Percentiles rank a stretch among this genome's conserved stretches.
phyloP scores from a whole-genome alignment of 2,888 invertebrate genomes.

The Lymantria dispar region DNA sequence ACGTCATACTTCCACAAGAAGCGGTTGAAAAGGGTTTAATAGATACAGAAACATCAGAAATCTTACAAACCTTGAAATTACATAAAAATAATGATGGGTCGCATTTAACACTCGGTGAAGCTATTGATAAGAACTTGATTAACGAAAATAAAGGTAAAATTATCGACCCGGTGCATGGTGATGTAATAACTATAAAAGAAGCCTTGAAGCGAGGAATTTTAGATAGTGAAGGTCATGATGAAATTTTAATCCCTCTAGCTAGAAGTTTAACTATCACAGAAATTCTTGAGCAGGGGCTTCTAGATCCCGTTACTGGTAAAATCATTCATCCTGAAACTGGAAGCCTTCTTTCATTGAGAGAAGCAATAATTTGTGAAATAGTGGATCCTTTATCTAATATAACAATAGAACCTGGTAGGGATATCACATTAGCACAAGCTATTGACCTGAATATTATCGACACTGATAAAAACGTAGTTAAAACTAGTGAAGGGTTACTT shows the following conservation, averaged over 20 bases:
- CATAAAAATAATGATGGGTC: slow-evolving; percentile 83
- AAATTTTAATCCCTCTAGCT: slow-evolving; percentile 90
- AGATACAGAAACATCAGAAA: slow-evolving; percentile 87
- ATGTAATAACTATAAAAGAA: slow-evolving; percentile 90
- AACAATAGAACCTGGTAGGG: slow-evolving; percentile 82
- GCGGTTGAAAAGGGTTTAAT: slow-evolving; percentile 91
- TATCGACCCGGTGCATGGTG: slow-evolving; percentile 91
- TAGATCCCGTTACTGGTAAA: slow-evolving; percentile 87
- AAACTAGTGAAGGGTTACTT: slow-evolving; percentile 83
- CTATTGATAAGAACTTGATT: slow-evolving; percentile 86
- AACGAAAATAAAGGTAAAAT: slow-evolving; percentile 90
- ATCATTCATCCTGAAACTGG: slow-evolving; percentile 95
- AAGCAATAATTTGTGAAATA: slow-evolving; percentile 94
- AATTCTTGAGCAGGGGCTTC: slow-evolving; percentile 92
- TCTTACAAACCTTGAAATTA: slow-evolving; percentile 84
- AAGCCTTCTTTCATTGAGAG: slow-evolving; percentile 87
- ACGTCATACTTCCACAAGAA: slow-evolving; percentile 88
- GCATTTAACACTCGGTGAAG: slow-evolving; percentile 87
- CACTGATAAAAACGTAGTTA: slow-evolving; percentile 86
- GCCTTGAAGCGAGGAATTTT: slow-evolving; percentile 92
- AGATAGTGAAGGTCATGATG: slow-evolving; percentile 89
- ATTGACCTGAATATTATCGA: slow-evolving; percentile 87
- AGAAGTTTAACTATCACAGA: slow-evolving; percentile 92
- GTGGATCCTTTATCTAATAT: slow-evolving; percentile 91
- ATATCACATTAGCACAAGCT: slow-evolving; percentile 89